Conservation (phyloP, 1,140 invertebrate species). For the Nasonia longicornis region DNA sequence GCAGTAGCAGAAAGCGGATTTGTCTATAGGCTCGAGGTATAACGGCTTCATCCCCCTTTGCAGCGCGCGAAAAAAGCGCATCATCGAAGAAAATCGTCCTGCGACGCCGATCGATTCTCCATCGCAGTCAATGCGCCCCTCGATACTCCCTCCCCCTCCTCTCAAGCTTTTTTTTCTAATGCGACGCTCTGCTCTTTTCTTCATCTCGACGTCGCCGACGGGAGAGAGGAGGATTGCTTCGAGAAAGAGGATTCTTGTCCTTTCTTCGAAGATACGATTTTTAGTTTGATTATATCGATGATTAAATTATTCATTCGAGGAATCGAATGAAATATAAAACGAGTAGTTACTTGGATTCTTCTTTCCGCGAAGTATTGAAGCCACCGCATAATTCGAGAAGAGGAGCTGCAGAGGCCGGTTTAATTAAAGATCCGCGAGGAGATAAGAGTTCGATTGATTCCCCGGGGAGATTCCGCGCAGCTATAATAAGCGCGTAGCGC, state of each 20-base stretch:
- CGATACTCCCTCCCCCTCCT: not conserved
- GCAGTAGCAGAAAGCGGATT: no score
- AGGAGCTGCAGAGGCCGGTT: not conserved
- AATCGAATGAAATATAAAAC: no score
- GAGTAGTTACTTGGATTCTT: not conserved
- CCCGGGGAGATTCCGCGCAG: slow-evolving; percentile 2
- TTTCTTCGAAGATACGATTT: no score
- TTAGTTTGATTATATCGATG: no score
- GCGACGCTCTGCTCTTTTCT: not conserved
- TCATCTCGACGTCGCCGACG: not conserved
- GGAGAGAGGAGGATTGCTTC: no score
- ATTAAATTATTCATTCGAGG: no score
- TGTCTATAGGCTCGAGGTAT: not conserved
- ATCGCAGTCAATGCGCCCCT: not conserved
- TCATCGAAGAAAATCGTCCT: slow-evolving; percentile 31
- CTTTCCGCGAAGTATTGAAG: slow-evolving; percentile 3
- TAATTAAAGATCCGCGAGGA: slow-evolving; percentile 41
- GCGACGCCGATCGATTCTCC: slow-evolving; percentile 17
- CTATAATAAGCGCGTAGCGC: slow-evolving; percentile 14
- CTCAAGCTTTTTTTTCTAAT: not conserved
- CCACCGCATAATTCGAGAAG: not conserved
- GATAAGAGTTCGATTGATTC: slow-evolving; percentile 43
- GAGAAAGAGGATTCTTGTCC: no score
- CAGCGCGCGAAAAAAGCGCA: slow-evolving; percentile 14
- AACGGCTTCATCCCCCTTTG: not conserved